Evolutionary conservation across 2,888 invertebrate genomes (phyloP), one percentile per base, ranked within the genome.

Genomic region (Bombylius major): DNA sequence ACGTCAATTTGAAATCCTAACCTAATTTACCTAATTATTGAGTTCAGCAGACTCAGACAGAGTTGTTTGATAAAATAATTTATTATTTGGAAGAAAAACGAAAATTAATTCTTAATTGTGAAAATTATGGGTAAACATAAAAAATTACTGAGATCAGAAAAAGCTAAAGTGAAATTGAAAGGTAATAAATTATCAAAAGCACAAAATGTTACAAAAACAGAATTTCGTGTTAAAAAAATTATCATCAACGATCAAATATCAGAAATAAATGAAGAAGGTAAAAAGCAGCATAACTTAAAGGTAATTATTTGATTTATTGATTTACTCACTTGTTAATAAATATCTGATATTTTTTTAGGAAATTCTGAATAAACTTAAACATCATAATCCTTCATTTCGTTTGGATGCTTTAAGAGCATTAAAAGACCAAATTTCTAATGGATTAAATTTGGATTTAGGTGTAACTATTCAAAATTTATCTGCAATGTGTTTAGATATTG

Each of bases 211-310:
- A 95, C 95, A 0, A 85, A 91, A 70, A 87, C 91, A 0, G 83
- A 85, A 64, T 94, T 96, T 66, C 92, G 93, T 79, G 82, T 92
- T 0, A 87, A 87, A 66, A 89, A 91, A 67, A 92, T 96, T 62
- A 78, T 90, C 4, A 79, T 96, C 46, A 81, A 80, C 47, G 86
- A 89, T 65, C 93, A 94, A 67, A 69, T 91, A 23, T 23, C 23
- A 14, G 76, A 73, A 55, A 45, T 23, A 23, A 61, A 63, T 1
- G 83, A 84, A 79, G 89, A 89, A 63, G 75, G 90, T 8, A 67
- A 88, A 44, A 75, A 79, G 4, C 82, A 83, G 61, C 90, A 92
- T 72, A 84, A 89, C 69, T 90, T 65, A 7, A 65, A 63, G 60
- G 65, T 65, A 57, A 47, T 33, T 33, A 12, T 11, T 5, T 48